A percentile compares a stretch with the other conserved stretches of the same genome.
phyloP scores from a whole-genome alignment of 2,888 invertebrate species.

The Epinotia bilunana region DNA sequence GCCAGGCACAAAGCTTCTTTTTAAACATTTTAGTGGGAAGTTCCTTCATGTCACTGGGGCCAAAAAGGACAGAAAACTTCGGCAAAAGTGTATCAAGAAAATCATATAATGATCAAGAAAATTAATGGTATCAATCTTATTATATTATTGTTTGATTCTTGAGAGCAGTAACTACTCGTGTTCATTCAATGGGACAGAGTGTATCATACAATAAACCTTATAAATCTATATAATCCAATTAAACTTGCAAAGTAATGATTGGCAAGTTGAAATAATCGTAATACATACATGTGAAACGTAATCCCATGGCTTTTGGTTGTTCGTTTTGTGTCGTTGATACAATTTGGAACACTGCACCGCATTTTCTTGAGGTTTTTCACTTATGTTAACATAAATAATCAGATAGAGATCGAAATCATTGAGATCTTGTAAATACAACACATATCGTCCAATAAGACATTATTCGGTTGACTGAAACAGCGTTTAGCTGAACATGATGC shows the following conservation, averaged over 20 bases:
- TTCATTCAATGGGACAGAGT: not conserved
- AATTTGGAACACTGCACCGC: conserved; percentile 70
- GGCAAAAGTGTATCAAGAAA: too few species aligned
- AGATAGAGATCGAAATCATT: conserved; percentile 11
- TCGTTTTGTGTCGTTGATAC: conserved; percentile 64
- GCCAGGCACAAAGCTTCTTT: too few species aligned
- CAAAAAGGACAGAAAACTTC: too few species aligned
- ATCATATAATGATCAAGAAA: too few species aligned
- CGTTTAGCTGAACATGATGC: not conserved
- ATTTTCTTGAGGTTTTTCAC: conserved; percentile 52
- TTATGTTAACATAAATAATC: conserved; percentile 19
- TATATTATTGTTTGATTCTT: not conserved
- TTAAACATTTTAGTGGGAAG: too few species aligned
- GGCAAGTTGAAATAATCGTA: not conserved
- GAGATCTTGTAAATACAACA: conserved; percentile 5
- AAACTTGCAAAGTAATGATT: not conserved
- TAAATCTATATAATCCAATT: not conserved
- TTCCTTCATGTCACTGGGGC: too few species aligned
- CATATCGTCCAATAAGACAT: conserved; percentile 23
- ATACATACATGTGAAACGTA: conserved; percentile 72
- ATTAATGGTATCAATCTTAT: too few species aligned
- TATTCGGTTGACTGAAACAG: not conserved
- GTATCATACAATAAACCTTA: not conserved
- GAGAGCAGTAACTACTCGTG: not conserved
- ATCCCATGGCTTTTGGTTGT: conserved; percentile 68